Evolutionary conservation across 2,113 vertebrate genomes (phyloP), one percentile per base, ranked within the genome.

Genomic region (Sterrhoptilus dennistouni): DNA sequence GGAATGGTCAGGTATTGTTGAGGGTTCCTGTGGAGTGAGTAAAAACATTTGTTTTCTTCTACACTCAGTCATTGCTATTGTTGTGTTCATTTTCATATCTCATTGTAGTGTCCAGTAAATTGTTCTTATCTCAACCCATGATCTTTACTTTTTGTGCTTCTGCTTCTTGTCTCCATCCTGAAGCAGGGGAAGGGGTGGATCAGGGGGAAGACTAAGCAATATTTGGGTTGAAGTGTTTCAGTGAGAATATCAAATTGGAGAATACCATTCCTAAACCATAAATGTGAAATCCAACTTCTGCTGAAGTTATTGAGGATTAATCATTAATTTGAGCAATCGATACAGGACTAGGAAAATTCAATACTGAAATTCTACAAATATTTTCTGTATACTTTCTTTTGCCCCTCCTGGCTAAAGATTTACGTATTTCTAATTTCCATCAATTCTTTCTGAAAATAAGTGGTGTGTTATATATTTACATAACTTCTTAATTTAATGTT

Each of bases 1-100:
- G 13, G 24, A 79, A 53, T 6, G 3, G 29, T 22, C 24, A 40
- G 20, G 14, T 40, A 35, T 12, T 22, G 25, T 38, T 1, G 0
- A 56, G 7, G 29, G 14, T 56, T 56, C 49, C 35, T 0, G 0
- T 35, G 57, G 5, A 11, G 25, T 56, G 35, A 56, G 7, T 29
- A 35, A 71, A 49, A 71, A 7, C 3, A 15, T 35, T 56, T 56
- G 1, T 76, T 52, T 59, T 60, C 45, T 52, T 18, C 6, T 50
- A 11, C 7, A 31, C 21, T 71, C 20, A 31, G 9, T 31, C 31
- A 31, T 22, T 64, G 27, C 5, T 22, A 14, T 16, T 50, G 25
- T 15, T 64, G 27, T 28, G 9, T 18, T 36, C 4, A 36, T 42
- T 72, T 71, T 54, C 20, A 50, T 57, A 64, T 22, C 11, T 49